A percentile compares a stretch with the other conserved stretches of the same genome.
These are phyloP conservation scores for Meloidogyne hapla DNA, from an alignment of 1,140 invertebrate species.

Conservation along the genomic window DNA sequence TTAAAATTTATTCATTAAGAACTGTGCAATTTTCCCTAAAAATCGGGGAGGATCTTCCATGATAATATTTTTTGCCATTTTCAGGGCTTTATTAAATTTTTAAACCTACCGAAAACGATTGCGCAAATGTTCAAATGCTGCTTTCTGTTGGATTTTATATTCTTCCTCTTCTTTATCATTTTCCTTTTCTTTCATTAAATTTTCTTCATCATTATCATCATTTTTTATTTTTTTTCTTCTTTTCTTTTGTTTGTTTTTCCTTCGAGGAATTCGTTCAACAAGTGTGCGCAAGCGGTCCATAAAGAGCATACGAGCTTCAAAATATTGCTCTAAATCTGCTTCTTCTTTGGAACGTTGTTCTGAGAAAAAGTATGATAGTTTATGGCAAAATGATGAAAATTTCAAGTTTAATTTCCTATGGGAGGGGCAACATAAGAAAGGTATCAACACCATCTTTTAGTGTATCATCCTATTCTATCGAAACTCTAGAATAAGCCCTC, in stretches of 20 bases:
- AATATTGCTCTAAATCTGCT: slow-evolving; percentile 33
- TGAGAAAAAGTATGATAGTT: slow-evolving; percentile 13
- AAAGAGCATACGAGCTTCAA: slow-evolving; percentile 44
- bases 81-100: background rate
- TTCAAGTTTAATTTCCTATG: background rate
- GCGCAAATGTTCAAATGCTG: slow-evolving; percentile 7
- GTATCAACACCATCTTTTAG: too few species aligned
- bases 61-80: too few species aligned
- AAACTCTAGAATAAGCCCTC: too few species aligned
- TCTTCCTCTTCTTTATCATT: background rate
- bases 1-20: too few species aligned
- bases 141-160: background rate
- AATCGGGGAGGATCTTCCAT: too few species aligned
- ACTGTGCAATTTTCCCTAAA: too few species aligned
- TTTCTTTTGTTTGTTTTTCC: background rate
- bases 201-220: background rate
- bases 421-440: too few species aligned
- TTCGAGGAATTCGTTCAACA: slow-evolving; percentile 25
- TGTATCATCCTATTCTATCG: too few species aligned
- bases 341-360: slow-evolving; percentile 32
- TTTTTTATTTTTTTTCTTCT: background rate
- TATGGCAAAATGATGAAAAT: background rate
- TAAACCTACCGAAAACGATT: slow-evolving; percentile 1
- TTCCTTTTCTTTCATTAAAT: background rate
- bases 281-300: slow-evolving; percentile 33